phyloP scores from a whole-genome alignment of 2,888 invertebrate species.

The Ischnura elegans region DNA sequence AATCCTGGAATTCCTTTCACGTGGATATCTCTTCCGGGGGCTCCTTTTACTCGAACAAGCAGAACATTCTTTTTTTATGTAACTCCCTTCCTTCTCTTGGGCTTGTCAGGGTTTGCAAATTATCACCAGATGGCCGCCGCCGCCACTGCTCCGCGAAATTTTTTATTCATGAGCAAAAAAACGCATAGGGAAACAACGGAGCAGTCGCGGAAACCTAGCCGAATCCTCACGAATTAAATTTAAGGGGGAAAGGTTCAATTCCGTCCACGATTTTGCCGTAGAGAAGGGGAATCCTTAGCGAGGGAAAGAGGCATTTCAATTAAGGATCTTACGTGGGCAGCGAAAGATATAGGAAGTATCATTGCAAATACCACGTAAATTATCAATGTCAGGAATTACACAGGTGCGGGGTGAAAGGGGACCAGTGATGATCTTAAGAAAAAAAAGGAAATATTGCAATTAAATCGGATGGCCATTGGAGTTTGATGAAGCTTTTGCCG shows the following conservation, averaged over 20 bases:
- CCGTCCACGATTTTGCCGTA: background rate
- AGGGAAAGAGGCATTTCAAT: no score
- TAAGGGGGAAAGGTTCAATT: background rate
- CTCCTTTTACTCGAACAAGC: background rate
- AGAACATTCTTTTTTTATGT: background rate
- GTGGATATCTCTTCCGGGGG: background rate
- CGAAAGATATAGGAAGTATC: no score
- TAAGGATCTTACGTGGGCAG: no score
- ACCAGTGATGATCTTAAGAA: no score
- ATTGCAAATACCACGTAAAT: no score
- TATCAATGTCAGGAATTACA: no score
- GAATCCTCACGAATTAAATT: background rate
- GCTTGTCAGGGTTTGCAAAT: background rate
- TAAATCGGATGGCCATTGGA: no score
- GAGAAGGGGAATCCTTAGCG: no score
- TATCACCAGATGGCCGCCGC: background rate
- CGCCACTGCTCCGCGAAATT: background rate
- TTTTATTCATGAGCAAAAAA: background rate
- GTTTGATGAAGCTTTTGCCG: no score
- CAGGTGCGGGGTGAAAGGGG: no score
- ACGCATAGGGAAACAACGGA: background rate
- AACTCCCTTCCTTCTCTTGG: background rate
- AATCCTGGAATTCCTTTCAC: conserved; percentile 39
- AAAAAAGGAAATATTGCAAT: no score
- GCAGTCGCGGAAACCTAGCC: background rate